Conservation (phyloP, 2,113 vertebrate species). For the Stictonetta naevosa region DNA sequence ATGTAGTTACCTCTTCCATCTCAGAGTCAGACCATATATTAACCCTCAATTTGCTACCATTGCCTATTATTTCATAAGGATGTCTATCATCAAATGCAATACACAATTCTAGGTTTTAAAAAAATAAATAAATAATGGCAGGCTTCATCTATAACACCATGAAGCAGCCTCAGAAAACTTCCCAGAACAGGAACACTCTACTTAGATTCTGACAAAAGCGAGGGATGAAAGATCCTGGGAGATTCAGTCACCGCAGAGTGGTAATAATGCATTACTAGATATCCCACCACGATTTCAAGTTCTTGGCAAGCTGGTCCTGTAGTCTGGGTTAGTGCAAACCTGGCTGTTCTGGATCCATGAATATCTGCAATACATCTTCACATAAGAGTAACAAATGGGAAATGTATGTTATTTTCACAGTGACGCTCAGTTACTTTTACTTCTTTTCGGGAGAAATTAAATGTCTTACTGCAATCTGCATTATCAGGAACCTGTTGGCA, state of each 20-base stretch:
- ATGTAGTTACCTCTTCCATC: neutral
- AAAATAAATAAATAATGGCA: neutral
- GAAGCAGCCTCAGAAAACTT: neutral
- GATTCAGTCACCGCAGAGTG: neutral
- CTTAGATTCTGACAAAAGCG: neutral
- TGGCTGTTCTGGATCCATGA: neutral
- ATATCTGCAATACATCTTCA: neutral
- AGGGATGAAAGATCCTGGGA: neutral
- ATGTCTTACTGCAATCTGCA: neutral
- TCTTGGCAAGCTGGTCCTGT: neutral
- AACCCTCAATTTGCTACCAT: neutral
- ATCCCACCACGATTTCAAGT: neutral
- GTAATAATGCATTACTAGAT: neutral
- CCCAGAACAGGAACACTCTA: neutral
- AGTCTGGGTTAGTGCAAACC: neutral
- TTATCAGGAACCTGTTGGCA: neutral
- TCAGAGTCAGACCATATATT: fast-evolving
- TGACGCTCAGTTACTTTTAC: neutral
- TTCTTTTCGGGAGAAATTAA: neutral
- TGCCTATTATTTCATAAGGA: neutral
- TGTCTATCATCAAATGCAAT: neutral
- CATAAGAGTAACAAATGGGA: neutral
- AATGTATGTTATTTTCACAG: neutral
- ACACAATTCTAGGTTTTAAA: neutral
- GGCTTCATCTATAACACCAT: neutral